phyloP scores from a whole-genome alignment of 2,888 invertebrate species.

The Cephus pygmeus region DNA sequence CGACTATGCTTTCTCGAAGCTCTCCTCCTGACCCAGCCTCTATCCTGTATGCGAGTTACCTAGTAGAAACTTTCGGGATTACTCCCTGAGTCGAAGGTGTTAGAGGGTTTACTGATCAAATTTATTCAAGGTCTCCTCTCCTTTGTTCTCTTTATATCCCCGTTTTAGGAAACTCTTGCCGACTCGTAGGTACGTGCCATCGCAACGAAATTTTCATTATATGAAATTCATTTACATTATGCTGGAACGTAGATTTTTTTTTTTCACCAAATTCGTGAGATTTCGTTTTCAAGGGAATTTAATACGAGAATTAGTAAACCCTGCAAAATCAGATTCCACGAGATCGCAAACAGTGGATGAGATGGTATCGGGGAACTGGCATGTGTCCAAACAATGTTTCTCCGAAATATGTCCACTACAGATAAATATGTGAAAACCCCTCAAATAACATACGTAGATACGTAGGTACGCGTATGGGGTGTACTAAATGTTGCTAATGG shows the following conservation, averaged over 20 bases:
- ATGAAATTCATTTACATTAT: neutral
- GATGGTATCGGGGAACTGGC: neutral
- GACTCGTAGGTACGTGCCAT: neutral
- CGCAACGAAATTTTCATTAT: neutral
- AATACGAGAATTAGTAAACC: neutral
- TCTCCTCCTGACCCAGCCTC: neutral
- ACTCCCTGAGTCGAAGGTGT: neutral
- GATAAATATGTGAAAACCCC: neutral
- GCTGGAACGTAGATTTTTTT: neutral
- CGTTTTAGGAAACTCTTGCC: neutral
- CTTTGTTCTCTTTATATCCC: neutral
- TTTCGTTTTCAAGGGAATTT: neutral
- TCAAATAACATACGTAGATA: neutral
- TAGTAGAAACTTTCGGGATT: neutral
- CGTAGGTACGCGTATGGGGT: neutral
- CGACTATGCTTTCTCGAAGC: neutral
- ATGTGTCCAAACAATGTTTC: neutral
- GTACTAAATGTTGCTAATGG: neutral
- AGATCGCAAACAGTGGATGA: neutral
- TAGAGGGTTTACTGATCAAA: neutral
- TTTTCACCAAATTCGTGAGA: neutral
- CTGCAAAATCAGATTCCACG: neutral
- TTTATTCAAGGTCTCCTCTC: neutral
- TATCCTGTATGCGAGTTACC: neutral
- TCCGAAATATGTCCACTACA: neutral